A percentile compares a stretch with the other conserved stretches of the same genome.
These are phyloP conservation scores for Frankliniella intonsa DNA, from an alignment of 2,888 invertebrate genomes.

Conservation along the genomic window DNA sequence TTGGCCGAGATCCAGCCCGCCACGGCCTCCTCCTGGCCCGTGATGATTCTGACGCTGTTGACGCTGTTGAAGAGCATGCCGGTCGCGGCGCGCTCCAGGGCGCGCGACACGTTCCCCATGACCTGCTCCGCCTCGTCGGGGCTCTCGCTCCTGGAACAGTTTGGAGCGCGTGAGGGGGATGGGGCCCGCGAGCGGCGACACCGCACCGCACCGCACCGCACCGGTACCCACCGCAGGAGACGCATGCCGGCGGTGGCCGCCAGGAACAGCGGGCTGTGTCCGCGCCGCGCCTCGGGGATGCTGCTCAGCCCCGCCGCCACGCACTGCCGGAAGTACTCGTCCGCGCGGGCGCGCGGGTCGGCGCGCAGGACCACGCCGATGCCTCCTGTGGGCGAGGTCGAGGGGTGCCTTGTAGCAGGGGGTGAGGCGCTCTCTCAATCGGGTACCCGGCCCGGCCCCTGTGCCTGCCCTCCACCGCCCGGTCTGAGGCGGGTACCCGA, in stretches of 20 bases:
- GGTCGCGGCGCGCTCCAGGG: background rate
- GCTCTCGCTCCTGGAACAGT: background rate
- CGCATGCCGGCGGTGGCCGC: conserved; percentile 14
- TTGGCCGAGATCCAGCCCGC: conserved; percentile 9
- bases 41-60: conserved; percentile 1
- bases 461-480: too few species aligned
- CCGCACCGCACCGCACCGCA: too few species aligned
- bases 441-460: too few species aligned
- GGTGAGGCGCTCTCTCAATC: too few species aligned
- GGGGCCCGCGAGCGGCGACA: background rate
- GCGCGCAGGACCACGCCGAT: background rate
- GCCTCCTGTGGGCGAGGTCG: background rate
- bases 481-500: background rate
- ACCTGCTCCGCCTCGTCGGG: background rate
- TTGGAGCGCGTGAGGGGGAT: background rate
- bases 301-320: background rate
- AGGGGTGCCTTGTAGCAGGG: too few species aligned
- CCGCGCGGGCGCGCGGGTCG: background rate
- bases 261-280: conserved; percentile 15
- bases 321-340: background rate
- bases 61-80: background rate
- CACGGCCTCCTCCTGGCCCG: conserved; percentile 4
- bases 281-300: conserved; percentile 2
- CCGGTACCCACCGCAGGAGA: background rate
- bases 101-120: background rate